Evolutionary conservation across 2,888 invertebrate species (phyloP).

Genomic region (Thecocarcelia acutangulata): DNA sequence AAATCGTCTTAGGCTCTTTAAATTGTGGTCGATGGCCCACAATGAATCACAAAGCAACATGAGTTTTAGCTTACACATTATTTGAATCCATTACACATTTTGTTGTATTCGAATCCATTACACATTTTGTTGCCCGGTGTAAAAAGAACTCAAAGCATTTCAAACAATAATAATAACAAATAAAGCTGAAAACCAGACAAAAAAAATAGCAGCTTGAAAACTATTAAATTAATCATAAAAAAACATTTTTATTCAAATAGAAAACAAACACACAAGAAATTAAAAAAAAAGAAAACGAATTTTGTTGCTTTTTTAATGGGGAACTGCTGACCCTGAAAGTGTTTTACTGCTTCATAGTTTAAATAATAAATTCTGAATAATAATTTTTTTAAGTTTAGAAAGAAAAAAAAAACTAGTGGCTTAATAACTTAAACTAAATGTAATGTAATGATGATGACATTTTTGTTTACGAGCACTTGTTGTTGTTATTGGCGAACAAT

Average conservation of each 20-base stretch:
- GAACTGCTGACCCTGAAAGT: not conserved
- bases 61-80: too few species aligned
- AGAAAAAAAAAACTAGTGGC: not conserved
- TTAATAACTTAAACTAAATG: conserved; percentile 3
- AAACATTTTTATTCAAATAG: not conserved
- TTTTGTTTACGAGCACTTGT: too few species aligned
- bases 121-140: conserved; percentile 4
- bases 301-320: conserved; percentile 5
- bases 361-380: conserved; percentile 1
- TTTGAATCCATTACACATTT: too few species aligned
- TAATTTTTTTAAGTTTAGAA: not conserved
- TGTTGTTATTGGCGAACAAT: not conserved
- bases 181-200: not conserved
- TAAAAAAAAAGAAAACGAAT: not conserved
- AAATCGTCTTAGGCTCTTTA: too few species aligned
- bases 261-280: conserved; percentile 17
- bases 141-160: not conserved
- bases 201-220: conserved; percentile 14
- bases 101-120: not conserved
- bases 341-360: conserved; percentile 11
- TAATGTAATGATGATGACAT: conserved; percentile 12
- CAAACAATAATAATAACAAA: conserved; percentile 25
- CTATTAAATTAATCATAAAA: conserved; percentile 17
- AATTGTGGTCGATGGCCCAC: too few species aligned
- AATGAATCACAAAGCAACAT: too few species aligned